phyloP scores from a whole-genome alignment of 2,888 invertebrate species.

The Octonoba sinensis region DNA sequence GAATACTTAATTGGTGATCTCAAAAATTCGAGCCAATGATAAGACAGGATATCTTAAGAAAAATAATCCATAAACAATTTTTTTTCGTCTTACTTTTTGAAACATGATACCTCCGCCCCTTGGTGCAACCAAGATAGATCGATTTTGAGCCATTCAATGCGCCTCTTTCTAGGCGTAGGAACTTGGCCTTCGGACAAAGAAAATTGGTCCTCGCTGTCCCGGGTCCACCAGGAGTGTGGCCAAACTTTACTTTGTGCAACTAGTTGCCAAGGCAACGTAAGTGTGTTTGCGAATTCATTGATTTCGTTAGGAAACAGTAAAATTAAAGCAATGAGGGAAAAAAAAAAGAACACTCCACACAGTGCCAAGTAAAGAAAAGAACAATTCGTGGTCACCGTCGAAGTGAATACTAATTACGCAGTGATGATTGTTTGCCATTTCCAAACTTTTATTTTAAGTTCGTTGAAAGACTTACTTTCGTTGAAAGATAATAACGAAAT shows the following conservation, averaged over 20 bases:
- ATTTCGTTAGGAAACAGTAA: no score
- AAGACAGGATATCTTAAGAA: not conserved
- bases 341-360: no score
- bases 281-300: constrained; percentile 8
- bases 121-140: constrained; percentile 16
- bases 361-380: no score
- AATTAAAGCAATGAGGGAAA: no score
- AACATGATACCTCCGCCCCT: constrained; percentile 10
- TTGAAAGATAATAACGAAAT: no score
- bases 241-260: constrained; percentile 11
- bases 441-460: no score
- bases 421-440: no score
- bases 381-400: no score
- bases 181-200: not conserved
- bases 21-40: not conserved
- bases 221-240: not conserved
- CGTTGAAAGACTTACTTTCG: no score
- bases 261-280: constrained; percentile 16
- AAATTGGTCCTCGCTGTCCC: not conserved
- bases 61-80: not conserved
- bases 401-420: no score
- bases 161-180: not conserved
- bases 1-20: no score
- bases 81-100: constrained; percentile 33
- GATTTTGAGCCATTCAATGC: constrained; percentile 16